Percentiles rank a stretch among this genome's conserved stretches.
Conservation (phyloP, 2,113 vertebrate species). For the Arizona elegans region DNA sequence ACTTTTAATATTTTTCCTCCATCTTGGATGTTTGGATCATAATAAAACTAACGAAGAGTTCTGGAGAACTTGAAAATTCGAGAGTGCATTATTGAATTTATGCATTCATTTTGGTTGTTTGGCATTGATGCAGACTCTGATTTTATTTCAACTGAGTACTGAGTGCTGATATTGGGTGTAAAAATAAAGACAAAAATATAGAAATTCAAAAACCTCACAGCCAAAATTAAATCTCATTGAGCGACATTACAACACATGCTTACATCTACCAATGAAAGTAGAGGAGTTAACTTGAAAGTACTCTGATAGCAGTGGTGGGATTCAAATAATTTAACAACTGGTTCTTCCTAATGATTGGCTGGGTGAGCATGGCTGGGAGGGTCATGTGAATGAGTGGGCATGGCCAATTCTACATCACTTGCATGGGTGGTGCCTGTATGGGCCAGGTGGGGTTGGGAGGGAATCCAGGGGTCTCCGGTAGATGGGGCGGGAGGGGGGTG, state of each 20-base stretch:
- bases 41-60: not conserved
- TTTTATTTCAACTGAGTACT: slow-evolving; percentile 21
- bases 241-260: not conserved
- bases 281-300: not conserved
- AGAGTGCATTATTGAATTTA: slow-evolving; percentile 5
- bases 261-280: not conserved
- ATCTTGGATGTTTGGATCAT: not conserved
- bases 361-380: too few relatives aligned
- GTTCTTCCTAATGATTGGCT: too few relatives aligned
- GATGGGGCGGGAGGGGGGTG: too few relatives aligned
- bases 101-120: slow-evolving; percentile 11
- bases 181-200: not conserved
- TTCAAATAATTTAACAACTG: too few relatives aligned
- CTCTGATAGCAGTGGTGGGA: too few relatives aligned
- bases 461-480: too few relatives aligned
- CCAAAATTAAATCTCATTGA: not conserved
- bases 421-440: too few relatives aligned
- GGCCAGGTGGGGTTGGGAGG: too few relatives aligned
- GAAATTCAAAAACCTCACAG: not conserved
- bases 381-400: too few relatives aligned
- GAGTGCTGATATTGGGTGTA: not conserved
- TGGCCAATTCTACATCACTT: too few relatives aligned
- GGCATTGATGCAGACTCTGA: not conserved
- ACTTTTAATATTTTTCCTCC: not conserved
- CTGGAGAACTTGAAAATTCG: not conserved